Percentiles rank a stretch among this genome's conserved stretches.
Evolutionary conservation across 2,113 vertebrate genomes (phyloP).

Genomic region (Bufo bufo): DNA sequence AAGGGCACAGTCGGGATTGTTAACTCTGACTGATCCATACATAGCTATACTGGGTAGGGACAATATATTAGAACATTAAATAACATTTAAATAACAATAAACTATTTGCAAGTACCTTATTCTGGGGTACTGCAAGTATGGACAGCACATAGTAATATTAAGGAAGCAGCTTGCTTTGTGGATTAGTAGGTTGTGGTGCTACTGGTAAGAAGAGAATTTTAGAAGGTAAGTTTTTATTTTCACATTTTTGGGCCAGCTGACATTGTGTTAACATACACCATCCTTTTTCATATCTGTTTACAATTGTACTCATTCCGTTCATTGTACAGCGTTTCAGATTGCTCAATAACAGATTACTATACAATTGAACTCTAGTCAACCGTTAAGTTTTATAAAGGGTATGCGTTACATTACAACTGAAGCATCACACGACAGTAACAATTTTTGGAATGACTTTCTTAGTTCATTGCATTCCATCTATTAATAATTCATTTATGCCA

Average conservation of each 20-base stretch:
- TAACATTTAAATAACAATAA: too few relatives aligned
- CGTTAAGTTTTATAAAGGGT: neutral
- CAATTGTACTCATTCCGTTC: neutral
- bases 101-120: too few relatives aligned
- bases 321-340: neutral
- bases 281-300: neutral
- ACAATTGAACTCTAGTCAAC: neutral
- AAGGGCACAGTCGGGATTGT: too few relatives aligned
- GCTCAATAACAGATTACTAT: neutral
- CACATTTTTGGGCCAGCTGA: neutral
- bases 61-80: too few relatives aligned
- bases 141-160: too few relatives aligned
- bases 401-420: neutral
- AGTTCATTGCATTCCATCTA: constrained; percentile 28
- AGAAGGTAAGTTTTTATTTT: neutral
- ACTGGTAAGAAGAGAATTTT: neutral
- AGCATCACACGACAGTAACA: neutral
- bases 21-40: too few relatives aligned
- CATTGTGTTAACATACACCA: neutral
- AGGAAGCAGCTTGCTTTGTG: too few relatives aligned
- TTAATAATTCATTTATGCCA: constrained; percentile 50
- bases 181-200: too few relatives aligned
- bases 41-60: too few relatives aligned
- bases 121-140: too few relatives aligned
- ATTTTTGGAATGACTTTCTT: neutral